Conservation (phyloP, 2,888 invertebrate genomes). For the Phengaris alcon region DNA sequence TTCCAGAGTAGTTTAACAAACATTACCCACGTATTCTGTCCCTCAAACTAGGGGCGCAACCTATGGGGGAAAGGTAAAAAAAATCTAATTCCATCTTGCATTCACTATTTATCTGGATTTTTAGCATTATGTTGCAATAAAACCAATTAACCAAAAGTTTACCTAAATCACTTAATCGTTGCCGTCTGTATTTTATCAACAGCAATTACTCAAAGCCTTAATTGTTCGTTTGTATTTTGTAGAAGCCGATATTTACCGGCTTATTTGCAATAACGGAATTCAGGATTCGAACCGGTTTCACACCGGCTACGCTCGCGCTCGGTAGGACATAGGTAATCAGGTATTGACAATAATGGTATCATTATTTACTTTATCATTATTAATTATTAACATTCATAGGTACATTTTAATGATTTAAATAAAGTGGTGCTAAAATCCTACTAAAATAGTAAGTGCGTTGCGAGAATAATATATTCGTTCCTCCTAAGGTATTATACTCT, state of each 20-base stretch:
- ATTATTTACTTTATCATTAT: conserved; percentile 1
- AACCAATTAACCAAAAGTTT: background rate
- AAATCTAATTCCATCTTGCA: too few relatives aligned
- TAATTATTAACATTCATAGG: background rate
- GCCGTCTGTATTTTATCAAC: conserved; percentile 16
- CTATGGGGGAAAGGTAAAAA: too few relatives aligned
- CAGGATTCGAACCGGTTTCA: conserved; percentile 14
- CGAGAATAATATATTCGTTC: too few relatives aligned
- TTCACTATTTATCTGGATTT: too few relatives aligned
- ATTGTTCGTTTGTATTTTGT: conserved; percentile 9
- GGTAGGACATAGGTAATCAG: background rate
- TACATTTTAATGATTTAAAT: too few relatives aligned
- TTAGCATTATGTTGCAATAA: background rate
- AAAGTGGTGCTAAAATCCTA: too few relatives aligned
- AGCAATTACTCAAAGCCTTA: conserved; percentile 19
- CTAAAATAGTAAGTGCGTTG: too few relatives aligned
- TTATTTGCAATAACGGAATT: conserved; percentile 1
- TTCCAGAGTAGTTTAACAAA: too few relatives aligned
- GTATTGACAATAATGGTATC: conserved; percentile 2
- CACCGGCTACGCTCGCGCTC: background rate
- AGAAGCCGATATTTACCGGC: background rate
- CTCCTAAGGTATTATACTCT: too few relatives aligned
- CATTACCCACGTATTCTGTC: too few relatives aligned
- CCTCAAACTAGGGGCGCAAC: too few relatives aligned
- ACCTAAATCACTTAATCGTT: conserved; percentile 2